phyloP scores from a whole-genome alignment of 2,113 vertebrate species.

The Petromus typicus region DNA sequence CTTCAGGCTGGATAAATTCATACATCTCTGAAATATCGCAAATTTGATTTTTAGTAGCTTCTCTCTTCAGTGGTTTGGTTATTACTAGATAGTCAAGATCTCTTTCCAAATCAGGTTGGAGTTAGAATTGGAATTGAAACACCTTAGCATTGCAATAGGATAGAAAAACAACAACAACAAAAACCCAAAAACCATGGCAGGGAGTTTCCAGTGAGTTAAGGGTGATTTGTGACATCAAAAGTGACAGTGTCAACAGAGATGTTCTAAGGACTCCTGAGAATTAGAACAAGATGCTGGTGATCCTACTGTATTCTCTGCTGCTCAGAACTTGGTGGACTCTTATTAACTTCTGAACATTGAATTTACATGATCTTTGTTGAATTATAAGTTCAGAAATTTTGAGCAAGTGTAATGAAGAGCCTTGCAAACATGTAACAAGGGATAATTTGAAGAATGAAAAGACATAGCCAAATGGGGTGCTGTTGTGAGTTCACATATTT shows the following conservation, averaged over 20 bases:
- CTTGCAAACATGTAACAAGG: not conserved
- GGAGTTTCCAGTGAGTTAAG: not conserved
- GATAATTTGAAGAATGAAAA: not conserved
- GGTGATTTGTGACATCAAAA: not conserved
- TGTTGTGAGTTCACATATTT: not conserved
- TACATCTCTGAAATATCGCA: not conserved
- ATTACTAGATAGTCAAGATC: not conserved
- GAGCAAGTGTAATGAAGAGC: not conserved
- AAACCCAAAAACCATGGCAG: not conserved
- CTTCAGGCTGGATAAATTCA: not conserved
- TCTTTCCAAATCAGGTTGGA: not conserved
- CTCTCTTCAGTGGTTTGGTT: not conserved
- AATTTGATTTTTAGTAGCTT: not conserved
- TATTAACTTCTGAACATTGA: not conserved
- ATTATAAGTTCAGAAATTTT: slow-evolving; percentile 1
- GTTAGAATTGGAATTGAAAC: not conserved
- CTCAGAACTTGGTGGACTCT: not conserved
- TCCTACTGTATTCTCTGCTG: not conserved
- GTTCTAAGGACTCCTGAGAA: not conserved
- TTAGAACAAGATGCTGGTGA: not conserved
- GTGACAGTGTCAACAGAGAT: not conserved
- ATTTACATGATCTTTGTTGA: not conserved
- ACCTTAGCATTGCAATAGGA: not conserved
- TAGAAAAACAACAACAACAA: not conserved
- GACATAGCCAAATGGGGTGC: not conserved